Conservation (phyloP, 2,888 invertebrate species). For the Drosophila barbarae region DNA sequence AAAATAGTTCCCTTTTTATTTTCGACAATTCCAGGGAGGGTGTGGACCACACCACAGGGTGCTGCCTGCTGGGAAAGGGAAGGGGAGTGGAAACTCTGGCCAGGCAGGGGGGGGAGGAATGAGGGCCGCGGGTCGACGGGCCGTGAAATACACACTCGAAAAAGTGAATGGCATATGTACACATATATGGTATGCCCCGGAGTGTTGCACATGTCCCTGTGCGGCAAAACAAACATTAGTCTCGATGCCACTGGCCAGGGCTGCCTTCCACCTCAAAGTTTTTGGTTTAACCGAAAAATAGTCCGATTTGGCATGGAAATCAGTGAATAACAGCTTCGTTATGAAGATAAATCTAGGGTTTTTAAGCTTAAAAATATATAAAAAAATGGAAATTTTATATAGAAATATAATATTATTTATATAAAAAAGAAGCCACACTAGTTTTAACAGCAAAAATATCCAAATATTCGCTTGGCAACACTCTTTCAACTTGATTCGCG, state of each 20-base stretch:
- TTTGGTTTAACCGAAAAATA: constrained; percentile 1
- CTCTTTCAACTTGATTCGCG: not conserved
- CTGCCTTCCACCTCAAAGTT: not conserved
- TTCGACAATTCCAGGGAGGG: constrained; percentile 4
- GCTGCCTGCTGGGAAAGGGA: not conserved
- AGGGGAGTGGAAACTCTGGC: not conserved
- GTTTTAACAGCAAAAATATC: not conserved
- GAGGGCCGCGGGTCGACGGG: constrained; percentile 56
- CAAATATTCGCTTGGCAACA: not conserved
- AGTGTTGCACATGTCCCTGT: constrained; percentile 77
- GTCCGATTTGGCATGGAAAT: not conserved
- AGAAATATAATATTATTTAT: not conserved
- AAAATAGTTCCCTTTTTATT: constrained; percentile 56
- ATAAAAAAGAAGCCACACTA: not conserved
- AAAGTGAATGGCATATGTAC: constrained; percentile 70
- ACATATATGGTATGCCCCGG: constrained; percentile 70
- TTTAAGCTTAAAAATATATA: not conserved
- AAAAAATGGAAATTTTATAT: not conserved
- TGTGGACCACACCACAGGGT: constrained; percentile 27
- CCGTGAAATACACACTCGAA: constrained; percentile 70
- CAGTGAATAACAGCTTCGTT: not conserved
- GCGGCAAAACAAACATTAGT: constrained; percentile 68
- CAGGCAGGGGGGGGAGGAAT: not conserved
- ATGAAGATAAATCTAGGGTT: rapidly evolving
- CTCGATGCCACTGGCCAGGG: constrained; percentile 13